These are phyloP conservation scores for Apistogramma diplotaenia DNA, from an alignment of 2,113 vertebrate species.

Conservation along the genomic window DNA sequence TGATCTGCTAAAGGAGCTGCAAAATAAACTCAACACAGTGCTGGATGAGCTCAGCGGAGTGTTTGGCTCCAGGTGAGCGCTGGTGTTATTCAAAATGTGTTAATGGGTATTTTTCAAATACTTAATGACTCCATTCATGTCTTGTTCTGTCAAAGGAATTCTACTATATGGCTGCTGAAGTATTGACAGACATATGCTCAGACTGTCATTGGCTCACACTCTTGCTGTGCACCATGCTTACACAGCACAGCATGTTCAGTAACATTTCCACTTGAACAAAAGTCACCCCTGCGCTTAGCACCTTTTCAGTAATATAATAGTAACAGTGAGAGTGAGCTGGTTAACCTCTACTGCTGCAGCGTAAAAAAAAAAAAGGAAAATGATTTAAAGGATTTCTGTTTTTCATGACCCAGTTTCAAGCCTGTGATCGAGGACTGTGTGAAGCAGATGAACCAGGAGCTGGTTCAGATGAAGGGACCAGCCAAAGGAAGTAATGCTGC, in stretches of 20 bases:
- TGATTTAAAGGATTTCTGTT: background rate
- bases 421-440: slow-evolving; percentile 91
- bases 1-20: slow-evolving; percentile 89
- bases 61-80: slow-evolving; percentile 88
- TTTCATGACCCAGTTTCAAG: slow-evolving; percentile 81
- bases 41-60: slow-evolving; percentile 90
- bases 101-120: background rate
- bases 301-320: slow-evolving; percentile 1
- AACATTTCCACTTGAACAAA: slow-evolving; percentile 27
- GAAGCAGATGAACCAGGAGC: slow-evolving; percentile 91
- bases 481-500: slow-evolving; percentile 85
- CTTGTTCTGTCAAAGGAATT: slow-evolving; percentile 6
- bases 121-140: background rate
- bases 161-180: background rate
- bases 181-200: background rate
- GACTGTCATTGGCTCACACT: slow-evolving; percentile 6
- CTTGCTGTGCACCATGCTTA: background rate
- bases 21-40: slow-evolving; percentile 89
- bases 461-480: slow-evolving; percentile 87
- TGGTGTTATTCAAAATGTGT: background rate
- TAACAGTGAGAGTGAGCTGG: background rate
- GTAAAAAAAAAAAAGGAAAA: background rate
- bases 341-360: background rate
- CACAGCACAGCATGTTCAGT: slow-evolving; percentile 12
- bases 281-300: background rate